Conservation (phyloP, 2,888 invertebrate species). For the Falcaria lacertinaria region DNA sequence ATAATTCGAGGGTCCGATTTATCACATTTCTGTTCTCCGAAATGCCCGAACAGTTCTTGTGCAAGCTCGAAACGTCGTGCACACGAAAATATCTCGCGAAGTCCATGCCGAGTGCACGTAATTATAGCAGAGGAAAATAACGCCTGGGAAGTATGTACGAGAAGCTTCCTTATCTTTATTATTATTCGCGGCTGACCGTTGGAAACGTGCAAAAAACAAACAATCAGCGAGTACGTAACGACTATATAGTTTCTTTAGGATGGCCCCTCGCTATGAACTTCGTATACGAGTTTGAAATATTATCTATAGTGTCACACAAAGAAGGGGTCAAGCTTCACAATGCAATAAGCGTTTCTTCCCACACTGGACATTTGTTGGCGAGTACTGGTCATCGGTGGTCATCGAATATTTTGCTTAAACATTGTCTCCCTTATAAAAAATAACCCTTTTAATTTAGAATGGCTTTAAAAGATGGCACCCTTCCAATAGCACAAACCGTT, state of each 20-base stretch:
- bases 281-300: constrained; percentile 49
- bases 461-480: constrained; percentile 53
- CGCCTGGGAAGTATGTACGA: constrained; percentile 62
- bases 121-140: constrained; percentile 72
- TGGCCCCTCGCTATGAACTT: constrained; percentile 49
- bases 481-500: constrained; percentile 53
- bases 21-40: constrained; percentile 76
- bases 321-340: constrained; percentile 64
- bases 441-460: constrained; percentile 58
- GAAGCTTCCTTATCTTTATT: constrained; percentile 53
- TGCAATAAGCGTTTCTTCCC: constrained; percentile 59
- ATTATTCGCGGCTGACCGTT: constrained; percentile 60
- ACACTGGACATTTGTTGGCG: constrained; percentile 65
- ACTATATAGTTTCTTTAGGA: constrained; percentile 40
- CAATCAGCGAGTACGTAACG: constrained; percentile 31
- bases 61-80: constrained; percentile 73
- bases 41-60: constrained; percentile 72
- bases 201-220: constrained; percentile 60
- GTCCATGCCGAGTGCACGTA: constrained; percentile 65
- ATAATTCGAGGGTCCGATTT: constrained; percentile 78
- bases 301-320: constrained; percentile 50
- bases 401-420: constrained; percentile 63
- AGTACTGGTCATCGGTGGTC: constrained; percentile 73
- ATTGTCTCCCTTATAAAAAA: constrained; percentile 55
- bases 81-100: constrained; percentile 73